Percentiles rank a stretch among this genome's conserved stretches.
Conservation (phyloP, 2,113 vertebrate species). For the Otolemur garnettii region DNA sequence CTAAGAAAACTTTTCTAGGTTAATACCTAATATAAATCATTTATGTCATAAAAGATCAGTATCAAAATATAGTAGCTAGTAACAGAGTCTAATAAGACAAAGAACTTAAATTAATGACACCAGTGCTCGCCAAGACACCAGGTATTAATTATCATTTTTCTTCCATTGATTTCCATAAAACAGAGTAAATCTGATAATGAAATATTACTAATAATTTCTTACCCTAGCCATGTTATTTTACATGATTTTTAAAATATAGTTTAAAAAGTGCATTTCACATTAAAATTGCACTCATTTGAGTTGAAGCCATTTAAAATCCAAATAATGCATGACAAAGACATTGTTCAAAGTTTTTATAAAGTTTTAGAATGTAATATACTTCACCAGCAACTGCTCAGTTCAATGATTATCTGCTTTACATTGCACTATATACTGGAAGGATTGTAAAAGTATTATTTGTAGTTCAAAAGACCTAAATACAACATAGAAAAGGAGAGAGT, state of each 20-base stretch:
- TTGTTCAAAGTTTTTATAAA: background rate
- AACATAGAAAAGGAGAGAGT: background rate
- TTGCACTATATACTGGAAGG: background rate
- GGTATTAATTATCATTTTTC: background rate
- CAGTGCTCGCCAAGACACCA: background rate
- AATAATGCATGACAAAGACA: background rate
- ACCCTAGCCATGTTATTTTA: background rate
- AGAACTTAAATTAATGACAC: constrained; percentile 12
- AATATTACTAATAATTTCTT: constrained; percentile 31
- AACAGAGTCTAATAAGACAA: background rate
- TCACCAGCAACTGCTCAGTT: background rate
- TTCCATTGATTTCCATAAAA: background rate
- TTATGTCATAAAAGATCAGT: constrained; percentile 22
- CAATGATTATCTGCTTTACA: background rate
- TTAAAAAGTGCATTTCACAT: background rate
- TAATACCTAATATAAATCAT: background rate
- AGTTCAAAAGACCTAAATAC: background rate
- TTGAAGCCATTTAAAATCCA: background rate
- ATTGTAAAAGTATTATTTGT: background rate
- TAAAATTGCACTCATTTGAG: constrained; percentile 5
- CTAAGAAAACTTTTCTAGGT: background rate
- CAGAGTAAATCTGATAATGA: background rate
- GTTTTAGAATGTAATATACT: background rate
- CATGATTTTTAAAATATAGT: background rate
- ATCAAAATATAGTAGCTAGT: background rate